Evolutionary conservation across 2,113 vertebrate species (phyloP).

Genomic region (Butorides virescens): DNA sequence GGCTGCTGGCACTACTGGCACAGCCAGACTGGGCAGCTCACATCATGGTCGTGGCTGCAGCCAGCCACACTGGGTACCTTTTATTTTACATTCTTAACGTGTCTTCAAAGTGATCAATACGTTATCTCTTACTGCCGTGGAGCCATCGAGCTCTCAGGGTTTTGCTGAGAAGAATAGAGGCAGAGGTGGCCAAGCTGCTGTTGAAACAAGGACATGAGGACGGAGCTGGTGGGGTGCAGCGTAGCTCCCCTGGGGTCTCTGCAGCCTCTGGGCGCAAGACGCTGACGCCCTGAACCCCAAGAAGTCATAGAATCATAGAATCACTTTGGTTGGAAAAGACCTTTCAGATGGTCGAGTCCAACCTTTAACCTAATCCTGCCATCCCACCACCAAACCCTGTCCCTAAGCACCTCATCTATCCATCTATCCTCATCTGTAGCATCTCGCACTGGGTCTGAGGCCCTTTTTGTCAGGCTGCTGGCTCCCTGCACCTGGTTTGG

Average conservation of each 20-base stretch:
- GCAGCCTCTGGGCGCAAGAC: not conserved
- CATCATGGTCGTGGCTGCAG: fast-evolving
- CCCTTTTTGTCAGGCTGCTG: not conserved
- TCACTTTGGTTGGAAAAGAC: no score
- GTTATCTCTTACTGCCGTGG: not conserved
- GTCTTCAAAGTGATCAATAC: not conserved
- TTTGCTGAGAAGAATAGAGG: not conserved
- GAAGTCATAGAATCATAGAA: no score
- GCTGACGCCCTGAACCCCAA: not conserved
- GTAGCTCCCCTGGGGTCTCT: not conserved
- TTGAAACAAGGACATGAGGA: not conserved
- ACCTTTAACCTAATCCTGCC: no score
- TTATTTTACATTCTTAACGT: not conserved
- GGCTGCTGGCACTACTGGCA: not conserved
- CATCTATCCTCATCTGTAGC: not conserved
- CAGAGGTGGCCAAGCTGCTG: not conserved
- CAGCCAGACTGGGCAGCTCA: not conserved
- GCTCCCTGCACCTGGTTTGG: not conserved
- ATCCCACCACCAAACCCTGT: no score
- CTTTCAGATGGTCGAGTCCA: no score
- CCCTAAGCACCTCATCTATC: no score
- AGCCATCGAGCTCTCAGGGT: not conserved
- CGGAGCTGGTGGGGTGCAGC: not conserved
- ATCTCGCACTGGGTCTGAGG: not conserved
- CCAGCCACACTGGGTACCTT: not conserved